Conservation (phyloP, 2,797 vertebrate species). For the Chloroceryle inda region DNA sequence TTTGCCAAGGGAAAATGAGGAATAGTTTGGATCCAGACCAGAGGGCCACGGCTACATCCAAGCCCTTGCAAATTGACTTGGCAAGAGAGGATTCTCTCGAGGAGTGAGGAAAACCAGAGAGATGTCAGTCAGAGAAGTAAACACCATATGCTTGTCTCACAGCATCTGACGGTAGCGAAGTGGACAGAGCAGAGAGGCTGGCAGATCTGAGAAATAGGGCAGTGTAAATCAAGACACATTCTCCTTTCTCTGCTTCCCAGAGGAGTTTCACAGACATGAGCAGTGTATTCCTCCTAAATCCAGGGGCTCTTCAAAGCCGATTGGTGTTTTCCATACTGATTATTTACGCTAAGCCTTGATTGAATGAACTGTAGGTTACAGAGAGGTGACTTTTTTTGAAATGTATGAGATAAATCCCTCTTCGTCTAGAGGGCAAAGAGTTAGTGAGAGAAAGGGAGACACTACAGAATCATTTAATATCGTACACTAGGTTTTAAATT, state of each 20-base stretch:
- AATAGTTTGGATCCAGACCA: conserved; percentile 63
- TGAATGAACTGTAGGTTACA: conserved; percentile 38
- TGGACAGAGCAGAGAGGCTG: conserved; percentile 61
- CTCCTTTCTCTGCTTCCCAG: conserved; percentile 13
- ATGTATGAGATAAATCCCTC: conserved; percentile 27
- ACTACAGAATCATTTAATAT: background rate
- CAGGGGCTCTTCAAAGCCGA: conserved; percentile 3
- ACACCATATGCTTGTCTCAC: conserved; percentile 75
- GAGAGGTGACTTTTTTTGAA: conserved; percentile 57
- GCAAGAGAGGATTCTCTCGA: conserved; percentile 68
- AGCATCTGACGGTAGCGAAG: conserved; percentile 56
- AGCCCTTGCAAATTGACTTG: conserved; percentile 79
- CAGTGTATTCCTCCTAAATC: conserved; percentile 46
- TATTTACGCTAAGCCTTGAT: conserved; percentile 57
- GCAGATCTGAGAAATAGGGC: conserved; percentile 36
- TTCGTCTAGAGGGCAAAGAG: conserved; percentile 9
- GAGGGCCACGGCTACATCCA: conserved; percentile 70
- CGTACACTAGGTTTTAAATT: background rate
- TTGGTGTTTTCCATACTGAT: conserved; percentile 56
- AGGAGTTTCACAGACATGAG: background rate
- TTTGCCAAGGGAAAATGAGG: conserved; percentile 68
- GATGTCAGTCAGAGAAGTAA: conserved; percentile 71
- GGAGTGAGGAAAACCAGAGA: conserved; percentile 65
- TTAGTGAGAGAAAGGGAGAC: background rate
- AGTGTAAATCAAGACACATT: background rate